Base-by-base conservation (phyloP, 2,888 invertebrate genomes). In the Chrysolina americana region DNA sequence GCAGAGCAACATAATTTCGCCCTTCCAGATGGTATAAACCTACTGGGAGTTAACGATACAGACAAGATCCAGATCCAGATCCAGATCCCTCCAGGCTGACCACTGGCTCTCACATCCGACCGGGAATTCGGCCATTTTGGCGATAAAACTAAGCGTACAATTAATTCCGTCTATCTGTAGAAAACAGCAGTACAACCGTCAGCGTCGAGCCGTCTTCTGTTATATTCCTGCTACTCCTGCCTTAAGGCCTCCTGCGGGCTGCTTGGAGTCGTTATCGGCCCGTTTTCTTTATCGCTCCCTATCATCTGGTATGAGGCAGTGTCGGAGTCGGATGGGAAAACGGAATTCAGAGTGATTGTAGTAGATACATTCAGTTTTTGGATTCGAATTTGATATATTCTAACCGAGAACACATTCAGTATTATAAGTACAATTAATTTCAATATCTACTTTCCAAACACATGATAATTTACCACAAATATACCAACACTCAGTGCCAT, bases 121-220 rank as follows among this genome's bases (percentile, higher is more conserved):
- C 63, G 64, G 69, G 74, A 70, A 76, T 76, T 68, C 75, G 73
- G 79, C 79, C 78, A 77, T 78, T 80, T 80, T 79, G 82, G 79
- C 81, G 80, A 83, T 83, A 83, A 82, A 82, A 83, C 83, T 83
- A 83, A 82, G 82, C 81, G 81, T 79, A 80, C 82, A 83, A 83
- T 83, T 83, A 82, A 81, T 80, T 78, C 80, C 74, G 75, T 73
- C 80, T 81, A 80, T 81, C 82, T 81, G 78, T 73, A 79, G 80
- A 80, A 80, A 82, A 82, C 81, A 81, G 68, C 15, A 48, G 47
- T 23, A 65, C n/a, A n/a, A 28, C n/a, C 10, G 41, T 50, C 68
- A 28, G 28, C 10, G 41, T 50, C 68, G 21, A 48, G 36, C 41
- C 36, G 13, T 68, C 77, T 73, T 78, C 76, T 13, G 71, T 76